Conservation (phyloP, 2,113 vertebrate species). For the Casuarius casuarius region DNA sequence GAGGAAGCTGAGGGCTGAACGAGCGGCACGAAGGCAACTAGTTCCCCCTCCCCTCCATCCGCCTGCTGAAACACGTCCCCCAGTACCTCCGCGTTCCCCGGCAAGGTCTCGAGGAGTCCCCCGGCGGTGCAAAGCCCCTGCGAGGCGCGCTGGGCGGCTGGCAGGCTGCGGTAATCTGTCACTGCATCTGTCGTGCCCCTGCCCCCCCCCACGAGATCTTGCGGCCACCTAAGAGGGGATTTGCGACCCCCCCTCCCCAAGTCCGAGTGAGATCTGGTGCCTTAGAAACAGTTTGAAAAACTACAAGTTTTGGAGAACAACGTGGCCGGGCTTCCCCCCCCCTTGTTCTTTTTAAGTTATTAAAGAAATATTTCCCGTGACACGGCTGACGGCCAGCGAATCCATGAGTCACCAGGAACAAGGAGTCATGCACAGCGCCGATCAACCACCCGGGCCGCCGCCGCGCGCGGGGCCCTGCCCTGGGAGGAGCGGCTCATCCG, state of each 20-base stretch:
- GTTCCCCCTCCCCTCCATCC: no score
- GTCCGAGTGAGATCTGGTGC: neutral
- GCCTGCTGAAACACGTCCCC: no score
- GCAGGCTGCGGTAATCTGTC: neutral
- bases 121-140: no score
- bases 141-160: neutral
- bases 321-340: neutral
- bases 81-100: no score
- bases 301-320: neutral
- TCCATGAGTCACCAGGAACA: slow-evolving; percentile 63
- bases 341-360: slow-evolving; percentile 36
- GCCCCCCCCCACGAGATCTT: neutral
- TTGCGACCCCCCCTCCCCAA: no score
- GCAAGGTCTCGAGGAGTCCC: no score
- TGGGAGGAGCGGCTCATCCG: neutral
- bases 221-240: neutral
- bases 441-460: slow-evolving; percentile 13
- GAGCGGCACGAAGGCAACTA: neutral
- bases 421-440: slow-evolving; percentile 31
- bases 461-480: slow-evolving; percentile 1
- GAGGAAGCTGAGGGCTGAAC: neutral
- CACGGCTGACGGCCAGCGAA: slow-evolving; percentile 25
- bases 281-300: neutral
- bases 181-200: neutral
- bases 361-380: slow-evolving; percentile 65